Conservation (phyloP, 2,888 invertebrate genomes). For the Magallana nippona region DNA sequence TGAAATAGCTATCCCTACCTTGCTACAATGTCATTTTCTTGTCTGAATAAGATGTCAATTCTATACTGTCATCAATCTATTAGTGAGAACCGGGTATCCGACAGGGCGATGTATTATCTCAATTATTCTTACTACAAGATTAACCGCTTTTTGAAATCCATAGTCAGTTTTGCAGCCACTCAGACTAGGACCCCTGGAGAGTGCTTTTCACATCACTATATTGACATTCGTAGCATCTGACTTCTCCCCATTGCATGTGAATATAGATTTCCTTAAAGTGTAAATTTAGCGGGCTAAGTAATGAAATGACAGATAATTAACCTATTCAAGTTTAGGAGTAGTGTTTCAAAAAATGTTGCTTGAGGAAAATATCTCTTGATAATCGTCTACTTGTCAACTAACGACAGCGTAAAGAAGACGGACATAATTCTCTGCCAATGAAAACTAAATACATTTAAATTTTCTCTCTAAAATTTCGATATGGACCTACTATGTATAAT, state of each 20-base stretch:
- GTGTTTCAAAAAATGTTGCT: conserved; percentile 15
- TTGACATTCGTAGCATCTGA: conserved; percentile 20
- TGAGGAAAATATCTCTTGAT: not conserved
- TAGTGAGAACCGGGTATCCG: conserved; percentile 30
- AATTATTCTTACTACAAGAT: conserved; percentile 35
- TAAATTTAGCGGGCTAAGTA: conserved; percentile 14
- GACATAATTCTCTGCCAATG: not conserved
- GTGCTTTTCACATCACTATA: conserved; percentile 9
- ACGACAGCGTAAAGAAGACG: not conserved
- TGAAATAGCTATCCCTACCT: conserved; percentile 6
- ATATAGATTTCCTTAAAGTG: conserved; percentile 22
- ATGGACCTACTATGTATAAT: too few relatives aligned
- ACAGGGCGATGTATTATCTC: conserved; percentile 34
- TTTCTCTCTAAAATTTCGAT: too few relatives aligned
- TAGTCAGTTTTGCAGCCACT: conserved; percentile 39
- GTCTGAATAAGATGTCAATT: conserved; percentile 41
- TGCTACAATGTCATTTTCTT: conserved; percentile 25
- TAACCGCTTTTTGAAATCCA: conserved; percentile 39
- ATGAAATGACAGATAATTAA: conserved; percentile 17
- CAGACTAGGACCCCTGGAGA: conserved; percentile 39
- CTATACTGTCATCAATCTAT: conserved; percentile 37
- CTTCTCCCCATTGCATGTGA: conserved; percentile 19
- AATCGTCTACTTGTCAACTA: not conserved
- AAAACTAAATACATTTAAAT: too few relatives aligned
- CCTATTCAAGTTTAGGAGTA: not conserved